Base-by-base conservation (phyloP, 2,113 vertebrate species). In the Chamaea fasciata region DNA sequence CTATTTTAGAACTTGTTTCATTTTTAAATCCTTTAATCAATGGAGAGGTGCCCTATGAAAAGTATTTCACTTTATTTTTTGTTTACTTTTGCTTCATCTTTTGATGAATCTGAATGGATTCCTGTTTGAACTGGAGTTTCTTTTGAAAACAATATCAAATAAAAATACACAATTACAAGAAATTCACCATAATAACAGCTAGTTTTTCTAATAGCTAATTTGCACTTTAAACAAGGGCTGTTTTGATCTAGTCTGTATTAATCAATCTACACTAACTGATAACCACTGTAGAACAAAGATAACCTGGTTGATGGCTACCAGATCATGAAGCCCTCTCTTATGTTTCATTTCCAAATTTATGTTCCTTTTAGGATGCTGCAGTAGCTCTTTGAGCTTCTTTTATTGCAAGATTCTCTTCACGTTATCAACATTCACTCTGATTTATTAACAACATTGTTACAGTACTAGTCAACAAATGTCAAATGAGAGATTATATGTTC, bases 401-500 rank as follows among this genome's bases (percentile, higher is more conserved):
- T 68, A 17, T 57, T 68, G 11, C 55, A 26, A 76, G 4, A 2
- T 20, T 68, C 49, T 91, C 70, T 71, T 89, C 70, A 82, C 3
- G 12, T 87, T 82, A 56, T 63, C 65, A 85, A 49, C 11, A 24
- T 60, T 81, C 0, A 0, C 6, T 64, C 46, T 94, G 74, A 90
- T 75, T 87, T 87, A 87, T 85, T 89, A 53, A 56, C 15, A 82
- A 21, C 9, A 50, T 37, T 46, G 56, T 50, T 82, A 37, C 27
- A 91, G 49, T 24, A 50, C 60, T 37, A 87, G 65, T 89, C 87
- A 81, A 67, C 39, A 78, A 63, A 74, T 2, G 2, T 37, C 41
- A 96, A 47, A 85, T 37, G 28, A 68, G 49, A 89, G 49, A 52
- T 83, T 81, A 39, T 67, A 46, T 52, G 41, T 52, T 82, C 74